Evolutionary conservation across 1,140 invertebrate species (phyloP).

Genomic region (Dinoponera quadriceps): DNA sequence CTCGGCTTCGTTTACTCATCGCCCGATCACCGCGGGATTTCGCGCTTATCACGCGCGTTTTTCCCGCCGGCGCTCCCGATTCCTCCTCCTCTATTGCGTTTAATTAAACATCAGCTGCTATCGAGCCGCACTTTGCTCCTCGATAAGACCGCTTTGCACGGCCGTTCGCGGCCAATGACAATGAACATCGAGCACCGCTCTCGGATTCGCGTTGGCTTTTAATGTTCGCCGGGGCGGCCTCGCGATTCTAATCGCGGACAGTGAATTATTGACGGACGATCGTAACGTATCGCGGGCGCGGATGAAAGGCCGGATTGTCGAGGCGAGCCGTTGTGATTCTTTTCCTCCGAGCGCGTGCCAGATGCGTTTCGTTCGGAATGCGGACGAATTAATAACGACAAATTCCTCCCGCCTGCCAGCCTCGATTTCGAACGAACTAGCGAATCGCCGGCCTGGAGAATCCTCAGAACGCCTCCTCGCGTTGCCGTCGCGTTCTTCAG

Average conservation of each 20-base stretch:
- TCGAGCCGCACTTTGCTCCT: slow-evolving; percentile 41
- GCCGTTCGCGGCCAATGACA: slow-evolving; percentile 5
- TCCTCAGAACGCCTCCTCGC: neutral
- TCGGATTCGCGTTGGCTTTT: neutral
- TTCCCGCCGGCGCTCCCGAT: neutral
- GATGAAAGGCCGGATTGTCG: slow-evolving; percentile 49
- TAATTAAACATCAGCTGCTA: slow-evolving; percentile 22
- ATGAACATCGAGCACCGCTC: slow-evolving; percentile 8
- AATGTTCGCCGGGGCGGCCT: neutral
- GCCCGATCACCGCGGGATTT: slow-evolving; percentile 1
- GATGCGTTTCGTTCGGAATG: slow-evolving; percentile 28
- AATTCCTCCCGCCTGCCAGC: neutral
- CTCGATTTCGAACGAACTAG: slow-evolving; percentile 18
- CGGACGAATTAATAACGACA: slow-evolving; percentile 39
- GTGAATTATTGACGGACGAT: slow-evolving; percentile 45
- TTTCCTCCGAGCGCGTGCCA: slow-evolving; percentile 7
- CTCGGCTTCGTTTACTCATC: slow-evolving; percentile 14
- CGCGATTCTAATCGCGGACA: slow-evolving; percentile 47
- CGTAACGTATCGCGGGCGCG: slow-evolving; percentile 27
- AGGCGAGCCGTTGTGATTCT: slow-evolving; percentile 31
- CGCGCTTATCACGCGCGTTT: neutral
- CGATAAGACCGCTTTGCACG: slow-evolving; percentile 32
- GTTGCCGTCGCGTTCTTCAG: neutral
- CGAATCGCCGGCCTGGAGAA: neutral
- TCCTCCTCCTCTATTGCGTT: slow-evolving; percentile 5